Conservation (phyloP, 2,797 vertebrate genomes). For the Lindbergichthys nudifrons region DNA sequence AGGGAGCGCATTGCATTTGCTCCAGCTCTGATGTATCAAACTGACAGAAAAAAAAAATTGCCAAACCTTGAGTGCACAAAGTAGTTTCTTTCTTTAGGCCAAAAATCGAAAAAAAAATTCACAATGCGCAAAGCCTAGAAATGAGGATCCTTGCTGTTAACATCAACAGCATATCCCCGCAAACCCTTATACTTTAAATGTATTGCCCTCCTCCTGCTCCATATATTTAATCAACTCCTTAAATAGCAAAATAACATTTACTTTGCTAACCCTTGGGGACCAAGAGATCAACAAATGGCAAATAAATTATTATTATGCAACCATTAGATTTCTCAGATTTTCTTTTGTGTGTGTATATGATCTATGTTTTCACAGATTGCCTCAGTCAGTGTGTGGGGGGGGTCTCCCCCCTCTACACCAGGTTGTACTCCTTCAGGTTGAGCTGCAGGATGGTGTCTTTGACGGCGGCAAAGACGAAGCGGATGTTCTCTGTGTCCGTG, state of each 20-base stretch:
- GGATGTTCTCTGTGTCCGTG: constrained; percentile 98
- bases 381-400: constrained; percentile 76
- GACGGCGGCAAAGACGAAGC: constrained; percentile 96
- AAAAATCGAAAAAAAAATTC: constrained; percentile 33
- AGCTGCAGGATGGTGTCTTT: constrained; percentile 98
- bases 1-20: constrained; percentile 32
- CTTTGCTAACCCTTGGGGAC: constrained; percentile 84
- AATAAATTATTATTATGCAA: constrained; percentile 96
- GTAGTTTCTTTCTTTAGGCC: constrained; percentile 39
- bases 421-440: constrained; percentile 97
- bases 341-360: constrained; percentile 48
- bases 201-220: constrained; percentile 10
- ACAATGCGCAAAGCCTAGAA: constrained; percentile 71
- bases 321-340: constrained; percentile 71
- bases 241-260: constrained; percentile 92
- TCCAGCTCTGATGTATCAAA: constrained; percentile 43
- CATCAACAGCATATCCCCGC: constrained; percentile 79
- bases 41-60: constrained; percentile 25
- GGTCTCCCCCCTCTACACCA: constrained; percentile 85
- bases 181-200: background rate
- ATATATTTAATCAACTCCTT: constrained; percentile 74
- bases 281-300: constrained; percentile 89
- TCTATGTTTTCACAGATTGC: constrained; percentile 86
- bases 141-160: constrained; percentile 79
- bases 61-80: constrained; percentile 38